Evolutionary conservation across 2,113 vertebrate genomes (phyloP).

Genomic region (Pedetes capensis): DNA sequence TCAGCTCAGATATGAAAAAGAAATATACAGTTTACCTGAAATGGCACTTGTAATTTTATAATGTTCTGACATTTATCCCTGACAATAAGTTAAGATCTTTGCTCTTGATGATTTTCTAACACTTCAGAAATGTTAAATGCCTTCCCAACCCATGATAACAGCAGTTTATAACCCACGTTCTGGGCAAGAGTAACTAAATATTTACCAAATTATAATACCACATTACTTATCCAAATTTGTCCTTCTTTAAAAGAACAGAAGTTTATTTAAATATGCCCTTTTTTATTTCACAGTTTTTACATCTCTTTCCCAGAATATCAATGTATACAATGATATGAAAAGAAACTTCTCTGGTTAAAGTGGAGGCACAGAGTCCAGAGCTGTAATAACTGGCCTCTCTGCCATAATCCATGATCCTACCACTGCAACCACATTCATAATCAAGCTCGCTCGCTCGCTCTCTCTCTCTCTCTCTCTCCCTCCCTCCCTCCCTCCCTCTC

Average conservation of each 20-base stretch:
- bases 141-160: background rate
- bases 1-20: background rate
- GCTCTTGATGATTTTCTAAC: background rate
- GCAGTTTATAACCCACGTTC: background rate
- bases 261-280: background rate
- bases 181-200: background rate
- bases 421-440: background rate
- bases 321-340: background rate
- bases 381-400: background rate
- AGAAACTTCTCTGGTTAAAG: background rate
- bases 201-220: background rate
- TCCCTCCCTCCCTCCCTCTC: too few relatives aligned
- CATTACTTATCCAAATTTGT: background rate
- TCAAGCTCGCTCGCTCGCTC: too few relatives aligned
- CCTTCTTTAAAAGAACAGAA: background rate
- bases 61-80: background rate
- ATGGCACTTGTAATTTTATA: constrained; percentile 2
- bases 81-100: background rate
- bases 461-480: too few relatives aligned
- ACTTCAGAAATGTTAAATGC: constrained; percentile 36
- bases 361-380: background rate
- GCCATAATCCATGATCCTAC: background rate
- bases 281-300: background rate
- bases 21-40: constrained; percentile 9
- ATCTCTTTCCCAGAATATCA: background rate